Base-by-base conservation (phyloP, 2,888 invertebrate genomes). In the Branchellion lobata region DNA sequence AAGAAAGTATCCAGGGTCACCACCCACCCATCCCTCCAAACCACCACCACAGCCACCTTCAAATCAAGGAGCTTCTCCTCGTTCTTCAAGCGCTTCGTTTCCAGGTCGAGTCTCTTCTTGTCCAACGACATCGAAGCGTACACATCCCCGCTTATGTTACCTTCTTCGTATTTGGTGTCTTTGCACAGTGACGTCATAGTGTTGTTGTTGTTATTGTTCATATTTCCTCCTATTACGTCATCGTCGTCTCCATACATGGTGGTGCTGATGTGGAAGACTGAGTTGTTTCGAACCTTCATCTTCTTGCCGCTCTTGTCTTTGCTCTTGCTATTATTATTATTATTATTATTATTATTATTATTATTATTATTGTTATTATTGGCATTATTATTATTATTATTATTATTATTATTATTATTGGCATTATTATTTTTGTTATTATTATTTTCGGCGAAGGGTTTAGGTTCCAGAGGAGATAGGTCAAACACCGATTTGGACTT, bases 201-300 rank as follows among this genome's bases (percentile, higher is more conserved):
- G 40, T 14, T 40, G 40, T 40, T 40, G 40, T 40, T 40, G 40
- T 40, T 40, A 14, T 8, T 40, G 40, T 57, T 57, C n/a, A 14
- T n/a, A n/a, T n/a, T n/a, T 3, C n/a, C 61, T 5, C n/a, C 21
- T 5, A 5, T 24, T 3, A 24, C 61, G 21, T 57, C 61, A 57
- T 57, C 21, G 8, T 57, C 21, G 24, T 18, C n/a, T 5, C 21
- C 21, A n/a, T 57, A 57, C 24, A 24, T 24, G n/a, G 5, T n/a
- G 61, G 61, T 57, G 24, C 14, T 57, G 61, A 57, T 57, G 61
- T 57, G 61, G 61, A 57, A 57, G 21, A 57, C 21, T 18, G 61
- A 18, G 21, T 18, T 57, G 61, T 57, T 57, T 57, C 24, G 61
- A 5, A 14, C 21, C 21, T 5, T n/a, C 21, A 14, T 57, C 21